Conservation (phyloP, 2,797 vertebrate genomes). For the Rhynchotus rufescens region DNA sequence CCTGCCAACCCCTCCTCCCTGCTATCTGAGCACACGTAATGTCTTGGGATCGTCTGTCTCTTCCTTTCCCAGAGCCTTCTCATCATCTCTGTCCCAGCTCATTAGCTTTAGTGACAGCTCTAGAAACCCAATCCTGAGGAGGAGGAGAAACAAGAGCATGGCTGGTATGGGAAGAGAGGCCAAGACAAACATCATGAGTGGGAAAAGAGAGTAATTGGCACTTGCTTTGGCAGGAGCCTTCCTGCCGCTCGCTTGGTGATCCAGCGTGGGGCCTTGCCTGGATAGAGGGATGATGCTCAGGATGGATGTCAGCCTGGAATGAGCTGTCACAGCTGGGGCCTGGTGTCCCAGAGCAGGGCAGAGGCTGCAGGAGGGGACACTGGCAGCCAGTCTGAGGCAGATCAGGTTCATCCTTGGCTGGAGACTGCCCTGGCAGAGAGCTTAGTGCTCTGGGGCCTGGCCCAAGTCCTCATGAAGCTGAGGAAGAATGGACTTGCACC, state of each 20-base stretch:
- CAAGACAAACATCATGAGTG: conserved; percentile 36
- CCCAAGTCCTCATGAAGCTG: neutral
- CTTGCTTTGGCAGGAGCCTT: conserved; percentile 15
- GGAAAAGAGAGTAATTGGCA: neutral
- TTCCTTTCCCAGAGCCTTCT: neutral
- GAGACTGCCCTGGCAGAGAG: neutral
- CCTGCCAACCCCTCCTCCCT: neutral
- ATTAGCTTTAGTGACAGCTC: conserved; percentile 52
- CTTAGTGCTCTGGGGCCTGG: neutral
- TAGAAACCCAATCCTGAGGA: conserved; percentile 13
- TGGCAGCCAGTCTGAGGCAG: neutral
- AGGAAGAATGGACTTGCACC: neutral
- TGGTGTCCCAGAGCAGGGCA: neutral
- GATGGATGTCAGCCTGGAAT: neutral
- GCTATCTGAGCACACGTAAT: rapidly evolving
- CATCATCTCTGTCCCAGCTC: conserved; percentile 11
- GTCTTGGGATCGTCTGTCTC: neutral
- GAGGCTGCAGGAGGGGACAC: neutral
- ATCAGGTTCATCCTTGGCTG: neutral
- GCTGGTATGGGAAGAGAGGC: conserved; percentile 11
- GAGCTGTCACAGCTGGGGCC: neutral
- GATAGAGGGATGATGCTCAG: neutral
- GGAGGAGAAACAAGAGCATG: neutral
- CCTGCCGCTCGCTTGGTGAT: neutral
- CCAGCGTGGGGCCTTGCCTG: rapidly evolving